phyloP scores from a whole-genome alignment of 53 echinoderm and acorn worm species.

The Astropecten irregularis region DNA sequence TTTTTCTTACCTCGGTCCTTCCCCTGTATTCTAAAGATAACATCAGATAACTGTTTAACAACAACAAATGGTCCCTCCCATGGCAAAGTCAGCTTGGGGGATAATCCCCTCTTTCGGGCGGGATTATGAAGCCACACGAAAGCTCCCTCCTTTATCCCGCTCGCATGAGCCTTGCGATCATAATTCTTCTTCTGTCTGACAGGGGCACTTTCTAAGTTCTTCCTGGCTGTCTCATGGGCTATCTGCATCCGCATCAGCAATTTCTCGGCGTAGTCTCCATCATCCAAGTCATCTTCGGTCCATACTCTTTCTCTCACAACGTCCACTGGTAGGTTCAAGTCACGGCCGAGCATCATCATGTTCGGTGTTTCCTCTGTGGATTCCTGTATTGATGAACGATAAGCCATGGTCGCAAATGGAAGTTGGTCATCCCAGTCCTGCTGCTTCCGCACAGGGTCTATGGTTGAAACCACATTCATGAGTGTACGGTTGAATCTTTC shows the following conservation, averaged over 20 bases:
- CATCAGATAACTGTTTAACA: too few relatives aligned
- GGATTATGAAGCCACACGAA: too few relatives aligned
- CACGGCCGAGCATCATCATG: slow-evolving; percentile 21
- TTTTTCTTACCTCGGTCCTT: not conserved
- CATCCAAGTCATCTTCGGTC: not conserved
- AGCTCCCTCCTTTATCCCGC: not conserved
- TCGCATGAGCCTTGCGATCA: too few relatives aligned
- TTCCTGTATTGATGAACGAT: slow-evolving; percentile 46
- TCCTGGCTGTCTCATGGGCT: slow-evolving; percentile 27
- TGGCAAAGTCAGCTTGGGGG: too few relatives aligned
- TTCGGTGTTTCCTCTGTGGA: slow-evolving; percentile 3
- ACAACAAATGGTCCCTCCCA: too few relatives aligned
- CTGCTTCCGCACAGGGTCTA: slow-evolving; percentile 15
- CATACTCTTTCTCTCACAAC: not conserved
- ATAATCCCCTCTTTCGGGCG: too few relatives aligned
- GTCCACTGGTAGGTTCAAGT: slow-evolving; percentile 13
- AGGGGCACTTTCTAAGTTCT: too few relatives aligned
- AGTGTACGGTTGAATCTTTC: slow-evolving; percentile 50
- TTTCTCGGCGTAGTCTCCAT: slow-evolving; percentile 16
- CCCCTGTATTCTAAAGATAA: too few relatives aligned
- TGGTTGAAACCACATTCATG: slow-evolving; percentile 1
- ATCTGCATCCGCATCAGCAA: slow-evolving; percentile 1
- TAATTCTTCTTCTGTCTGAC: too few relatives aligned
- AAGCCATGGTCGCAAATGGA: slow-evolving; percentile 27
- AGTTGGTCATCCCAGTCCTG: slow-evolving; percentile 53